Conservation (phyloP, 2,888 invertebrate species). For the Eulithis testata region DNA sequence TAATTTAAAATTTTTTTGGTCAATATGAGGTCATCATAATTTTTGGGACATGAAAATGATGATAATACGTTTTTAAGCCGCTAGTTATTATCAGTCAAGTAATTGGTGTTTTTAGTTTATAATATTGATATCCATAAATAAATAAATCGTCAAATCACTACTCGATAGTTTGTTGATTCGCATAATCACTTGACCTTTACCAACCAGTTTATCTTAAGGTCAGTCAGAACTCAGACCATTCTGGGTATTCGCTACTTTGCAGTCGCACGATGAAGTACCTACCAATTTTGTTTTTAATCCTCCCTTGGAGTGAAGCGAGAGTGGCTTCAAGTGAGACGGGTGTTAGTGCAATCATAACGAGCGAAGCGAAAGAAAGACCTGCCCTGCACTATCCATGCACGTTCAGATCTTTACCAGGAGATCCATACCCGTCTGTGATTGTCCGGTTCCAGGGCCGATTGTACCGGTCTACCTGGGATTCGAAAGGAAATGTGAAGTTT, state of each 20-base stretch:
- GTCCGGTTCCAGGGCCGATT: conserved; percentile 53
- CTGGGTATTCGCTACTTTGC: conserved; percentile 34
- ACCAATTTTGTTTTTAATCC: conserved; percentile 46
- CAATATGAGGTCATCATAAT: no score
- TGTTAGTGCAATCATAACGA: conserved; percentile 35
- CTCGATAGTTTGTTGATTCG: conserved; percentile 45
- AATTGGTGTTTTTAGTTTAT: no score
- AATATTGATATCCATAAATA: no score
- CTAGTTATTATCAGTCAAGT: no score
- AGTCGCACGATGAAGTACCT: conserved; percentile 57
- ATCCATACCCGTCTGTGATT: conserved; percentile 59
- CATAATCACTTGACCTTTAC: conserved; percentile 47
- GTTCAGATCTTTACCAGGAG: conserved; percentile 51
- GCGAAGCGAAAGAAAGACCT: conserved; percentile 43
- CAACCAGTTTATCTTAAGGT: conserved; percentile 49
- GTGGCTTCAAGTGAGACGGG: conserved; percentile 50
- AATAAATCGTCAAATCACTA: neutral
- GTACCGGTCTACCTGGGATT: conserved; percentile 51
- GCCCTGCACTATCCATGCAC: conserved; percentile 52
- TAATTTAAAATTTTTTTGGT: no score
- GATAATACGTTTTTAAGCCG: no score
- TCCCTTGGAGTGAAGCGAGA: conserved; percentile 51
- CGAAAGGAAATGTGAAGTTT: conserved; percentile 39
- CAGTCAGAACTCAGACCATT: conserved; percentile 30
- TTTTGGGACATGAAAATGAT: no score